Evolutionary conservation across 2,888 invertebrate species (phyloP), one percentile per base, ranked within the genome.

Genomic region (Nomada ruficornis): DNA sequence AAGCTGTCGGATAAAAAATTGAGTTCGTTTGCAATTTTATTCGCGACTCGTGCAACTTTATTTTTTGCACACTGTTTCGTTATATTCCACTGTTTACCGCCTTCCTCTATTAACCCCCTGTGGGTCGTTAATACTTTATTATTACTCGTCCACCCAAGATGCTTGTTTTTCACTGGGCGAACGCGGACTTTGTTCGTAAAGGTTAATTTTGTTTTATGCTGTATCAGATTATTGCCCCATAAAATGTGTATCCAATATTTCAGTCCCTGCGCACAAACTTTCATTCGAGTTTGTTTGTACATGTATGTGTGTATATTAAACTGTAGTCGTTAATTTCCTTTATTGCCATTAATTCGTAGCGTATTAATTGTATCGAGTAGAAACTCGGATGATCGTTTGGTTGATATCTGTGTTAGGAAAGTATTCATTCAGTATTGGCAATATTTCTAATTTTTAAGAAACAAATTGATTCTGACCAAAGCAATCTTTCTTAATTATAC

Each of bases 381-480:
- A 36, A n/a, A 47, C 11, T 50, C 42, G 13, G 26, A 18, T 20
- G 23, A 9, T 18, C 9, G 5, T 44, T 18, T 2, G 26, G 42
- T 54, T 2, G 13, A 13, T 23, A 62, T 52, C 13, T 26, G 7
- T 20, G 20, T 29, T 62, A 71, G 29, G 5, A 55, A 23, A 75
- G 18, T 26, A 60, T 15, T 60, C 42, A 60, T 69, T 29, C 42
- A 9, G n/a, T 23, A 60, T 52, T 60, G 59, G 18, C 60, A 69
- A 60, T 52, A 20, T 60, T n/a, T 26, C 62, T 18, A 10, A 54
- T 36, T 36, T 36, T 7, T 36, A 36, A 7, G 36, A 36, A 36
- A 7, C 7, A 7, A 7, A 36, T 36, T 7, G 36, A 36, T 36
- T 36, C 5, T 7, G 7, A 7, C 36, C 36, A 36, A 36, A 7